These are phyloP conservation scores for Gadopsis marmoratus DNA, from an alignment of 2,797 vertebrate species.

Conservation along the genomic window DNA sequence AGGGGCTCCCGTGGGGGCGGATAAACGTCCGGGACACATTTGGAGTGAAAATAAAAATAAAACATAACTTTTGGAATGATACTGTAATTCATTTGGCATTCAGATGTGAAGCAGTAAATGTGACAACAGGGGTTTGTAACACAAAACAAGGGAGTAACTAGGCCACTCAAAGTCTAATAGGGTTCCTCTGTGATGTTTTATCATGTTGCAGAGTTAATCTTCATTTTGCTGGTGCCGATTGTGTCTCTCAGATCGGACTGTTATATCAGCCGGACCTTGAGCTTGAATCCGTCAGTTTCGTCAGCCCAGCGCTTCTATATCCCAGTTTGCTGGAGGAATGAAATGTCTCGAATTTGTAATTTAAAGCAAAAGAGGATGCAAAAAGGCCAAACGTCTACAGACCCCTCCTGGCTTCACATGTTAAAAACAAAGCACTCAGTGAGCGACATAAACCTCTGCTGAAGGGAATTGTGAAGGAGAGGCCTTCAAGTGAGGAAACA, in stretches of 20 bases:
- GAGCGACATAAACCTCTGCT: conserved; percentile 74
- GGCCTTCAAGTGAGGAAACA: conserved; percentile 77
- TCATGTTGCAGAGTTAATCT: conserved; percentile 59
- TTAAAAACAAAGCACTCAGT: conserved; percentile 65
- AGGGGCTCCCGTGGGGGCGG: conserved; percentile 65
- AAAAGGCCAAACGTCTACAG: conserved; percentile 36
- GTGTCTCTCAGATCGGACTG: conserved; percentile 57
- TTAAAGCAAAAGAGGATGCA: conserved; percentile 52
- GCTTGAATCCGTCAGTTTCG: conserved; percentile 49
- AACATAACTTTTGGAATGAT: conserved; percentile 78
- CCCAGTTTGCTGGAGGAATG: conserved; percentile 42
- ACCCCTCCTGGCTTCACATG: conserved; percentile 47
- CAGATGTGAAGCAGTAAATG: conserved; percentile 55
- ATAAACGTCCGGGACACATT: conserved; percentile 70
- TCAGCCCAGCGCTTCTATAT: conserved; percentile 47
- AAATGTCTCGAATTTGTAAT: conserved; percentile 42
- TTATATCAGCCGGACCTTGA: conserved; percentile 48
- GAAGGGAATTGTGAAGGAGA: conserved; percentile 83
- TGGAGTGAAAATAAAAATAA: conserved; percentile 61
- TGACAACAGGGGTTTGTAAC: conserved; percentile 57
- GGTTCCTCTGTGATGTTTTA: conserved; percentile 51
- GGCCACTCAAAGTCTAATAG: conserved; percentile 46
- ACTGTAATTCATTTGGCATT: conserved; percentile 74
- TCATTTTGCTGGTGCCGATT: conserved; percentile 78
- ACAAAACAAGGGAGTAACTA: conserved; percentile 47